Evolutionary conservation across 2,888 invertebrate species (phyloP).

Genomic region (Erebia ligea): DNA sequence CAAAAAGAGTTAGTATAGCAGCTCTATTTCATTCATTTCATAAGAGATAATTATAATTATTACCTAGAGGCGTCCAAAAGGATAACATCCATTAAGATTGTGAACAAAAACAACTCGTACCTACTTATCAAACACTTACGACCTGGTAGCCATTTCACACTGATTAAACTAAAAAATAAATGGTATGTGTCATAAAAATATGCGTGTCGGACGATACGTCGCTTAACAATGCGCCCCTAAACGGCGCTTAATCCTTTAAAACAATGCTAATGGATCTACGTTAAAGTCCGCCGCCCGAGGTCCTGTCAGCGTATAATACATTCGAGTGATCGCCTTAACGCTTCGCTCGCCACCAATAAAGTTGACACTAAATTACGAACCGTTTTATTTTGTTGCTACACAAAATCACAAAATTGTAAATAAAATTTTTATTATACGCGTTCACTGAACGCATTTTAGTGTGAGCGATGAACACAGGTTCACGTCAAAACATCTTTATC

Average conservation of each 20-base stretch:
- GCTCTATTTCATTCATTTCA: background rate
- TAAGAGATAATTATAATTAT: background rate
- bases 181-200: conserved; percentile 79
- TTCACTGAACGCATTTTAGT: conserved; percentile 81
- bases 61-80: conserved; percentile 15
- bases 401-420: conserved; percentile 75
- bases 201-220: conserved; percentile 69
- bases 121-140: conserved; percentile 66
- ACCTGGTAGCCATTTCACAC: conserved; percentile 76
- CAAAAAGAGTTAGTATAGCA: background rate
- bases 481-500: conserved; percentile 84
- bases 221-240: conserved; percentile 63
- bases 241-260: conserved; percentile 79
- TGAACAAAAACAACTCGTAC: conserved; percentile 44
- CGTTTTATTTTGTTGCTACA: conserved; percentile 70
- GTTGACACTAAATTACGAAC: conserved; percentile 78
- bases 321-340: conserved; percentile 74
- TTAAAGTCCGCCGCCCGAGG: conserved; percentile 68
- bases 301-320: conserved; percentile 76
- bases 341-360: conserved; percentile 78
- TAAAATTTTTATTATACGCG: conserved; percentile 80
- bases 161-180: conserved; percentile 68
- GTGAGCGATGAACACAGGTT: conserved; percentile 83
- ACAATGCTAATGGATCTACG: conserved; percentile 82
- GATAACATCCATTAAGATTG: conserved; percentile 35